These are phyloP conservation scores for Lepidothrix coronata DNA, from an alignment of 2,113 vertebrate genomes.

Conservation along the genomic window DNA sequence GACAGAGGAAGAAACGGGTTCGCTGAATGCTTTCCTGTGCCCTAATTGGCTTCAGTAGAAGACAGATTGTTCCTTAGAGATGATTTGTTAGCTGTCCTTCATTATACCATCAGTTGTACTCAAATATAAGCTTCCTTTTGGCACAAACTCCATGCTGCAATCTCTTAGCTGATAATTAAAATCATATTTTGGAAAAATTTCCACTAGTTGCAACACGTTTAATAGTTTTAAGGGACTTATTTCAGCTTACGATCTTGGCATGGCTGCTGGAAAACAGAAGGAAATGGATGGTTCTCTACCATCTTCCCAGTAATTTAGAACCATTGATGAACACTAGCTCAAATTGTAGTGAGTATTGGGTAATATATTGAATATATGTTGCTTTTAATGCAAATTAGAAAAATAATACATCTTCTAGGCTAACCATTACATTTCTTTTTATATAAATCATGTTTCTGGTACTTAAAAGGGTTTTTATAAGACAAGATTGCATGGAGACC, in stretches of 20 bases:
- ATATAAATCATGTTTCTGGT: neutral
- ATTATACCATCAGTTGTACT: neutral
- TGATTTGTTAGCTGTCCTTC: neutral
- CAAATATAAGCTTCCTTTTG: neutral
- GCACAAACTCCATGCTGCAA: neutral
- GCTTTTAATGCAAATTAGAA: neutral
- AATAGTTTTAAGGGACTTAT: neutral
- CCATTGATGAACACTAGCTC: neutral
- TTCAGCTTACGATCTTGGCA: neutral
- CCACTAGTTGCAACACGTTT: neutral
- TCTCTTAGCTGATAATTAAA: neutral
- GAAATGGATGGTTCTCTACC: neutral
- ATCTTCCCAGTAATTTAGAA: neutral
- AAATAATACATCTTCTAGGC: neutral
- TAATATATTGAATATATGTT: neutral
- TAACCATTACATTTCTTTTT: neutral
- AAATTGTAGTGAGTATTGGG: neutral
- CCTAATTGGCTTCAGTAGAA: neutral
- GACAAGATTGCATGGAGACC: fast-evolving
- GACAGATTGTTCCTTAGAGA: neutral
- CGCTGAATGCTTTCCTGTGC: neutral
- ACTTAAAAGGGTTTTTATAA: neutral
- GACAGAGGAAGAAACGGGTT: neutral
- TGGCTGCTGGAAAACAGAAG: neutral
- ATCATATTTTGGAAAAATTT: neutral